Percentiles rank a stretch among this genome's conserved stretches.
These are phyloP conservation scores for Schizotus pectinicornis DNA, from an alignment of 2,888 invertebrate genomes.

Conservation along the genomic window DNA sequence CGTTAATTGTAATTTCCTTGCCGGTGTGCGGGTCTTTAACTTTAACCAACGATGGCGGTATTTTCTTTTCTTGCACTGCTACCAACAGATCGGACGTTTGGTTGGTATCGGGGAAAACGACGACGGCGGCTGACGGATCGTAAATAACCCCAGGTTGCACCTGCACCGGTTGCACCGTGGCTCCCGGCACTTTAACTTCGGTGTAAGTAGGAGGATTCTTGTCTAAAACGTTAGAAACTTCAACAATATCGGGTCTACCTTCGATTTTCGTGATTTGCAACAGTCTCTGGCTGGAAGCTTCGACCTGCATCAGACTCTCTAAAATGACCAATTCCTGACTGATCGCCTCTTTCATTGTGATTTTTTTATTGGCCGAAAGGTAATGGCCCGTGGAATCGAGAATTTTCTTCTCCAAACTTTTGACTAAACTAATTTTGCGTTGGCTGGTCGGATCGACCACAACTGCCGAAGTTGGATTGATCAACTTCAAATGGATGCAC, in stretches of 20 bases:
- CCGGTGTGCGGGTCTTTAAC: slow-evolving; percentile 75
- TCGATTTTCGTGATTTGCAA: slow-evolving; percentile 76
- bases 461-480: slow-evolving; percentile 81
- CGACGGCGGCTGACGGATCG: slow-evolving; percentile 77
- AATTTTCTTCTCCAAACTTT: slow-evolving; percentile 80
- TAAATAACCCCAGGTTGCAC: slow-evolving; percentile 76
- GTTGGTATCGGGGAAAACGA: slow-evolving; percentile 75
- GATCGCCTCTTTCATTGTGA: slow-evolving; percentile 80
- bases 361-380: slow-evolving; percentile 59
- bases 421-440: slow-evolving; percentile 70
- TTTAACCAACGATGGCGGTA: slow-evolving; percentile 71
- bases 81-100: slow-evolving; percentile 74
- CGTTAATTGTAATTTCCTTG: slow-evolving; percentile 69
- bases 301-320: slow-evolving; percentile 61
- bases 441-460: slow-evolving; percentile 80
- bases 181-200: slow-evolving; percentile 61
- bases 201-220: slow-evolving; percentile 60
- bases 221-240: slow-evolving; percentile 66
- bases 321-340: slow-evolving; percentile 68
- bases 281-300: slow-evolving; percentile 64
- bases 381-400: slow-evolving; percentile 83
- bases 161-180: slow-evolving; percentile 70
- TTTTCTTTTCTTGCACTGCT: slow-evolving; percentile 77
- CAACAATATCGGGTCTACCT: slow-evolving; percentile 75
- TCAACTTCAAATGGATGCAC: slow-evolving; percentile 83